Base-by-base conservation (phyloP, 2,113 vertebrate species). In the Apistogramma diplotaenia region DNA sequence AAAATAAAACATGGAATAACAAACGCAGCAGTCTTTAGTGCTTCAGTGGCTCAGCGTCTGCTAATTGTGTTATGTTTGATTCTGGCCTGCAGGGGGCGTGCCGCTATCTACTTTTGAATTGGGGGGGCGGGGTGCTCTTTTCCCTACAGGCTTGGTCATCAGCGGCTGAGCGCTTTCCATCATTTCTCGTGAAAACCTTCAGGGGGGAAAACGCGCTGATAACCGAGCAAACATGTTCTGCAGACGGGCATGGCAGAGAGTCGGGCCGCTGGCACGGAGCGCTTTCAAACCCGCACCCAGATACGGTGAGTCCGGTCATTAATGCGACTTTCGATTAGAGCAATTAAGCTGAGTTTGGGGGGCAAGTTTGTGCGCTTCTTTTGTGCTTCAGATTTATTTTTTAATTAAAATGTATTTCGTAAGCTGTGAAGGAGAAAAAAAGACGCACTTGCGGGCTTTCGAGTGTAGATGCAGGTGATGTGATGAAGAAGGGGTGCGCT, bases 221-320 rank as follows among this genome's bases (percentile, higher is more conserved):
- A 19, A 46, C 67, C 53, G 37, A 73, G 72, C 49, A 0, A 96
- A 95, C 92, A 96, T 95, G 76, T 94, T 97, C 78, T 96, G 95
- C 91, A 94, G 96, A 87, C 92, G 93, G 23, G 95, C 94, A 54
- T 96, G 92, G 90, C 96, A 93, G 92, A 94, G 93, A 40, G 81
- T 98, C 74, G 94, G 90, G 40, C 94, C 95, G 53, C 93, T 96
- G 65, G 91, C 95, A 6, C 85, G 91, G 85, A 89, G 89, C 40
- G 86, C 92, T 8, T 61, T 94, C 51, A 46, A 78, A 5, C 88
- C 90, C 0, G 27, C 74, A 1, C 43, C 56, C 78, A 84, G 33
- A 37, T 90, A 76, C 46, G 76, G 95, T 95, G 82, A 89, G 94
- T 92, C 16, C 0, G 4, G 8, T 8, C 16, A 6, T 57, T 16